Base-by-base conservation (phyloP, 2,888 invertebrate genomes). In the Halictus quadricinctus region DNA sequence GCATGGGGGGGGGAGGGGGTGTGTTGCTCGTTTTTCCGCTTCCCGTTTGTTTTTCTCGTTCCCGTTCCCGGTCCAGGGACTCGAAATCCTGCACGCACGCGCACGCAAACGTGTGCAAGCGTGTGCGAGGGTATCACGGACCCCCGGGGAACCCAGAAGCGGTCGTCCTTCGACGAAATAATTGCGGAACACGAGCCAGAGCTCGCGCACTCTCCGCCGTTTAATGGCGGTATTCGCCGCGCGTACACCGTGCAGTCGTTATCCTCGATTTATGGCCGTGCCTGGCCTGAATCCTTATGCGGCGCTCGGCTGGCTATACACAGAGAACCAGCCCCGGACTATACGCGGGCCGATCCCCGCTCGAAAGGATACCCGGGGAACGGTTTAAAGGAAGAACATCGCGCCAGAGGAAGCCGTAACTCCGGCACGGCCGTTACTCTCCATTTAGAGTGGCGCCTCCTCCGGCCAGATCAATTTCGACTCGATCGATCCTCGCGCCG, bases 211-310 rank as follows among this genome's bases (percentile, higher is more conserved):
- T 90, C 90, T 87, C 85, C 80, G 87, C 87, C 89, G 86, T 90
- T 92, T 89, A 91, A 92, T 89, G 90, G 88, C 88, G 91, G 90
- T 88, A 91, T 90, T 91, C 91, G 84, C 86, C 74, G 86, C 90
- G 91, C 90, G 90, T 89, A 89, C 89, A 85, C 85, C 83, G 89
- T 81, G 88, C 88, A 90, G 90, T 92, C 92, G 92, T 92, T 92
- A 92, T 92, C 89, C 90, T 92, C 92, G 92, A 92, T 92, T 92
- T 92, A 92, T 90, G 91, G 88, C 76, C 86, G 84, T 85, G 83
- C 89, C 88, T 88, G 92, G 88, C 91, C 92, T 90, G 92, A 92
- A 92, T 92, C 92, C 92, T 92, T 92, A 92, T 91, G 91, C 87
- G 90, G 89, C 75, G 80, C 83, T 86, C 77, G 81, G 86, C 87